phyloP scores from a whole-genome alignment of 2,888 invertebrate genomes.

The Artemia sp. region DNA sequence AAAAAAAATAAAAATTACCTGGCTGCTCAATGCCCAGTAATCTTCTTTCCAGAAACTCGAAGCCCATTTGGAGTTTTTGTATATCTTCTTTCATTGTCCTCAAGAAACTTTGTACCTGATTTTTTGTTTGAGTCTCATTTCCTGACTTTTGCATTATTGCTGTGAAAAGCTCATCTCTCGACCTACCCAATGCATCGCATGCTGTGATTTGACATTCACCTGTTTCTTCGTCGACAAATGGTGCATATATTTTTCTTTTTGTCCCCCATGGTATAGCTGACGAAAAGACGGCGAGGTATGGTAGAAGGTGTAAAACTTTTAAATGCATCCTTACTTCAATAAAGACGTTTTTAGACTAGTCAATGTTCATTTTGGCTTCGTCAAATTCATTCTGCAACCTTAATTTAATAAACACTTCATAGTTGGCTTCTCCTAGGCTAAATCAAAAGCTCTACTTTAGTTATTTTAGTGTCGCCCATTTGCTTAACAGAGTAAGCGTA shows the following conservation, averaged over 20 bases:
- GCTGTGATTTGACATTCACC: conserved; percentile 20
- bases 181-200: conserved; percentile 20
- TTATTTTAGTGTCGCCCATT: too few relatives aligned
- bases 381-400: too few relatives aligned
- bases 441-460: too few relatives aligned
- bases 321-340: too few relatives aligned
- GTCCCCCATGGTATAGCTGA: too few relatives aligned
- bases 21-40: conserved; percentile 21
- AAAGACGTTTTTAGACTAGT: too few relatives aligned
- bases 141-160: conserved; percentile 15
- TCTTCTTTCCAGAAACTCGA: conserved; percentile 18
- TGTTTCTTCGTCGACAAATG: conserved; percentile 22
- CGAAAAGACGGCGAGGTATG: too few relatives aligned
- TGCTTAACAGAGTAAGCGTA: too few relatives aligned
- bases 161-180: conserved; percentile 21
- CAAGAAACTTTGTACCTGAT: conserved; percentile 16
- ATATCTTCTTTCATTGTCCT: conserved; percentile 2
- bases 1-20: conserved; percentile 15
- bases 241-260: conserved; percentile 8
- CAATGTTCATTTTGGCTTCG: too few relatives aligned
- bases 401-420: too few relatives aligned
- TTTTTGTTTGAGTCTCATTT: conserved; percentile 17
- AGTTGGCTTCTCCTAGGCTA: too few relatives aligned
- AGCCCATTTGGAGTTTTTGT: conserved; percentile 9
- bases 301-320: too few relatives aligned